Evolutionary conservation across 2,797 vertebrate genomes (phyloP), one percentile per base, ranked within the genome.

Genomic region (Graptemys geographica): DNA sequence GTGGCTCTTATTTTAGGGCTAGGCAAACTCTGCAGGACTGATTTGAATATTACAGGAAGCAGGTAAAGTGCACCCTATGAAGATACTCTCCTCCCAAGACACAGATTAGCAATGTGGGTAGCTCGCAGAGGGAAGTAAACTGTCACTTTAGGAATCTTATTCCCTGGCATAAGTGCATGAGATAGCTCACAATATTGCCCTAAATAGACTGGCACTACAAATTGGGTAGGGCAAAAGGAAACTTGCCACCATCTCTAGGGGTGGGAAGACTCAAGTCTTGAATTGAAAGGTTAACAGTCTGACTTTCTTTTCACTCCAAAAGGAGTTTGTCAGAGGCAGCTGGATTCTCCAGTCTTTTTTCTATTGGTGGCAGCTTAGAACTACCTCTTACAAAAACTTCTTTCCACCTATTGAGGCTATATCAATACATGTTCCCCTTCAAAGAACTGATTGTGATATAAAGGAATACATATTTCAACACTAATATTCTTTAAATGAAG

Each of bases 401-500:
- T 91, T 90, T 28, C 31, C 55, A 92, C 82, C 59, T 74, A 37
- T 59, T 72, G 5, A 5, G 5, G 9, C 47, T 90, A 33, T 65
- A 55, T 49, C 69, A 28, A 19, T 79, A 44, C 72, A 47, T 31
- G 2, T 65, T 90, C 18, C 62, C 37, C 53, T 91, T 90, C 81
- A 62, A 76, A 76, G 7, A 51, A 91, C 55, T 82, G 83, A 78
- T 85, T 86, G 5, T 83, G 53, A 51, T 55, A 31, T 37, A 44
- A 79, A 92, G 33, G 13, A 84, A 19, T 51, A 47, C 37, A 62
- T 84, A 82, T 85, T 92, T 89, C 81, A 41, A 74, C 7, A 8
- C 12, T 86, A 23, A n/a, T 88, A 49, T 89, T 86, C 55, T 49
- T 19, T 69, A 74, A 95, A 93, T 83, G 15, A 90, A 82, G 55